Conservation (phyloP, 1,140 invertebrate species). For the Drosophila oshimai region DNA sequence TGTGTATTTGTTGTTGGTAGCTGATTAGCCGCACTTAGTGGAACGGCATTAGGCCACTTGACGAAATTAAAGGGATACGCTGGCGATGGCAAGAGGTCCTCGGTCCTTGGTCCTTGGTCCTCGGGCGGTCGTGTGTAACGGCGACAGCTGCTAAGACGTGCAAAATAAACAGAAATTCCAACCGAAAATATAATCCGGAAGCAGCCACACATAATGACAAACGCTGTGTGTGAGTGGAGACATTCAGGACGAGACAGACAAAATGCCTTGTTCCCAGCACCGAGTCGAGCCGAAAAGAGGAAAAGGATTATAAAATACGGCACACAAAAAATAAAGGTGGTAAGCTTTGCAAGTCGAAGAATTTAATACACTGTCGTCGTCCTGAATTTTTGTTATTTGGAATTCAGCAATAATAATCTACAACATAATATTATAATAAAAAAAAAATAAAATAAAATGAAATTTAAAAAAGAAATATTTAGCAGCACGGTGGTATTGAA, state of each 20-base stretch:
- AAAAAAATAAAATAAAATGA: background rate
- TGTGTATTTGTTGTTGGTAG: constrained; percentile 37
- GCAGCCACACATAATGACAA: constrained; percentile 77
- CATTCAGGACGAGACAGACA: constrained; percentile 34
- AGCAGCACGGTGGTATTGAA: too few relatives aligned
- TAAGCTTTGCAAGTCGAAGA: background rate
- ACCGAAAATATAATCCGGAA: constrained; percentile 78
- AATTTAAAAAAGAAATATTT: too few relatives aligned
- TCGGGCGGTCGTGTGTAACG: constrained; percentile 53
- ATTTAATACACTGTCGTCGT: background rate
- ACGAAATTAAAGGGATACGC: constrained; percentile 67
- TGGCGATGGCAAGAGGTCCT: background rate
- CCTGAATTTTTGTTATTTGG: too few relatives aligned
- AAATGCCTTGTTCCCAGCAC: constrained; percentile 30
- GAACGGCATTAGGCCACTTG: constrained; percentile 77
- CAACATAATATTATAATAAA: too few relatives aligned
- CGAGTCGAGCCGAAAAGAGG: constrained; percentile 13
- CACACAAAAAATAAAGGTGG: constrained; percentile 7
- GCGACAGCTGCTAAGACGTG: constrained; percentile 74
- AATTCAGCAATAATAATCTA: too few relatives aligned
- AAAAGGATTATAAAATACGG: constrained; percentile 49
- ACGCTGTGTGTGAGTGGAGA: constrained; percentile 22
- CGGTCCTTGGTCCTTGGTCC: background rate
- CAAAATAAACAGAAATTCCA: constrained; percentile 67
- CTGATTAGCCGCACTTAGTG: constrained; percentile 78